A percentile compares a stretch with the other conserved stretches of the same genome.
These are phyloP conservation scores for Tinamus major DNA, from an alignment of 2,797 vertebrate species.

Conservation along the genomic window DNA sequence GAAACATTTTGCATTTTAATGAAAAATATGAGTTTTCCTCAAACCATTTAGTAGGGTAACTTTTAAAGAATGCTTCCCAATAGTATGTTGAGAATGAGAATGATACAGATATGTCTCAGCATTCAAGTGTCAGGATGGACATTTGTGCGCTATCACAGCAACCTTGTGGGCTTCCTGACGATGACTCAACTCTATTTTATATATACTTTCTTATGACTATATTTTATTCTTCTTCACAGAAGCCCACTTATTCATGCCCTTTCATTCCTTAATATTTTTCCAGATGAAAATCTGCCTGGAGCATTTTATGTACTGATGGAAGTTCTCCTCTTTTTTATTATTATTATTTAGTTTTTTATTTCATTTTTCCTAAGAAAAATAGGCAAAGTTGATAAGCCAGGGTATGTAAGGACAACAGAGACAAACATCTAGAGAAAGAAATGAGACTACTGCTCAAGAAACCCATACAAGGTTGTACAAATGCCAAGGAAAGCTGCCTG, in stretches of 20 bases:
- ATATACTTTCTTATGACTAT: constrained; percentile 29
- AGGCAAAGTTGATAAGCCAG: constrained; percentile 66
- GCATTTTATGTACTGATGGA: constrained; percentile 73
- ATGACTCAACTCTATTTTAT: constrained; percentile 36
- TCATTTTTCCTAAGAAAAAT: constrained; percentile 49
- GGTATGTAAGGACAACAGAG: constrained; percentile 68
- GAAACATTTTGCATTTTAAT: constrained; percentile 50
- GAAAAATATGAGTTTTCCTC: background rate
- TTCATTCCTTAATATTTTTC: constrained; percentile 76
- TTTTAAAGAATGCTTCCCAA: background rate
- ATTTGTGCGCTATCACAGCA: constrained; percentile 5
- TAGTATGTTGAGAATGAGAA: background rate
- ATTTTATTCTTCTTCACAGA: constrained; percentile 67
- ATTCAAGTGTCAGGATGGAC: constrained; percentile 23
- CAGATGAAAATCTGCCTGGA: constrained; percentile 74
- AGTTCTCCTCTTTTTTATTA: constrained; percentile 48
- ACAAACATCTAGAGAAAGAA: constrained; percentile 47
- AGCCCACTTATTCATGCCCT: constrained; percentile 72
- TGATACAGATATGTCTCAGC: background rate
- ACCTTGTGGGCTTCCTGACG: constrained; percentile 29
- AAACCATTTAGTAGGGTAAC: constrained; percentile 12
- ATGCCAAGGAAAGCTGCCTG: background rate
- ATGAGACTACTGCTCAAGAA: background rate
- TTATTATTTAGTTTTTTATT: constrained; percentile 63
- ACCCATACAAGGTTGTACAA: background rate